Evolutionary conservation across 2,113 vertebrate genomes (phyloP), one percentile per base, ranked within the genome.

Genomic region (Aleadryas rufinucha): DNA sequence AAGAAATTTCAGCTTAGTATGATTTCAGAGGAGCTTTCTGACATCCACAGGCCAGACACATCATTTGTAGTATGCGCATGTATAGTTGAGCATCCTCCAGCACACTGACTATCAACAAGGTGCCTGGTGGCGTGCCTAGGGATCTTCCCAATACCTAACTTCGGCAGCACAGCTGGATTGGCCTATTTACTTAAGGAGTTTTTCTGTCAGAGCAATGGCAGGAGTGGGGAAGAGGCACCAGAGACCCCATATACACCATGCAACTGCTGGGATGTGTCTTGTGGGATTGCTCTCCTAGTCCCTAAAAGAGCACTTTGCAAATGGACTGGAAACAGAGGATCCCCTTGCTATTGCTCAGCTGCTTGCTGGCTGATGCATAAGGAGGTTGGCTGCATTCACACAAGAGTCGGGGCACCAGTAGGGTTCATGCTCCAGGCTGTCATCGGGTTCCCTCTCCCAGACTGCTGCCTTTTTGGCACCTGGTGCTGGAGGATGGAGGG

Each of bases 1-100:
- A 96, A 91, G 81, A 97, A 94, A 66, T 87, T 90, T 85, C 70
- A 81, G 45, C 68, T 57, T 66, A 45, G 22, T n/a, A 13, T 33
- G 65, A 60, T 89, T 96, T 94, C 77, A 83, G 76, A 94, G 60
- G 41, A 86, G 28, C 23, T 81, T 72, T 76, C 49, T 92, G 85
- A 70, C 42, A 60, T 31, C 28, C 42, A 50, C 16, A 63, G 26
- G 39, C 28, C n/a, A 69, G 26, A 30, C 1, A 2, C 4, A 8
- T 23, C 3, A 44, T 61, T 27, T 13, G 18, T 45, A 41, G 13
- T 50, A 37, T 66, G 20, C 33, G 23, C 27, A 37, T 0, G 1
- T 30, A 23, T 1, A 53, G n/a, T 13, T 85, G 61, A 63, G 42
- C 42, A 49, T 41, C 33, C 41, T 74, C 17, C 54, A 4, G 2